These are phyloP conservation scores for Omphaloscelis lunosa DNA, from an alignment of 2,888 invertebrate species.

Conservation along the genomic window DNA sequence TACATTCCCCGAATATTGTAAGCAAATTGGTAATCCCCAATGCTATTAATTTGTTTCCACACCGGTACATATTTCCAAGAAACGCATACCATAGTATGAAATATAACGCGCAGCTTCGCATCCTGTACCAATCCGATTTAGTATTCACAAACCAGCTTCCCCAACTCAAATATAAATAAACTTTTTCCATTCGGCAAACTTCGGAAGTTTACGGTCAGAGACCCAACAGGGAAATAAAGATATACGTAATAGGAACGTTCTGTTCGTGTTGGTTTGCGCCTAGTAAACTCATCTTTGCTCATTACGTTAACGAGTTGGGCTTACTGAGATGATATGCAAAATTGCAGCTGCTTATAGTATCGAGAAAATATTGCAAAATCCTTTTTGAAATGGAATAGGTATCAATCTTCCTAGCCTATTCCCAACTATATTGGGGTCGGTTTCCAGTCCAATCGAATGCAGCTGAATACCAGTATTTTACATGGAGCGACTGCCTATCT, in stretches of 20 bases:
- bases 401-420: no score
- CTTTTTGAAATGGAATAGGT: background rate
- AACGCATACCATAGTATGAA: constrained; percentile 51
- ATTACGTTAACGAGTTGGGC: constrained; percentile 64
- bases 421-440: no score
- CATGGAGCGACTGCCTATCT: no score
- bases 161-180: constrained; percentile 88
- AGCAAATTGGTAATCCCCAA: constrained; percentile 14
- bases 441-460: no score
- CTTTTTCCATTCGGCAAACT: constrained; percentile 86
- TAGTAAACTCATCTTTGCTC: constrained; percentile 62
- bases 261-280: constrained; percentile 21
- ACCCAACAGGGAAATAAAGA: constrained; percentile 83
- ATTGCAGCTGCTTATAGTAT: constrained; percentile 18
- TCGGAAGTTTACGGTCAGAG: constrained; percentile 82
- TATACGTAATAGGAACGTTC: constrained; percentile 73
- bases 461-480: no score
- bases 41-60: constrained; percentile 3
- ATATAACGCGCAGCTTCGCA: constrained; percentile 46
- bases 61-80: constrained; percentile 41
- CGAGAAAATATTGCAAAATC: background rate
- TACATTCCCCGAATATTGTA: constrained; percentile 4
- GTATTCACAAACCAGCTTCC: constrained; percentile 85
- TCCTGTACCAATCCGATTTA: constrained; percentile 76
- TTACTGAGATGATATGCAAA: constrained; percentile 33